These are phyloP conservation scores for Aradophagus sp. DNA, from an alignment of 1,140 invertebrate species.

Conservation along the genomic window DNA sequence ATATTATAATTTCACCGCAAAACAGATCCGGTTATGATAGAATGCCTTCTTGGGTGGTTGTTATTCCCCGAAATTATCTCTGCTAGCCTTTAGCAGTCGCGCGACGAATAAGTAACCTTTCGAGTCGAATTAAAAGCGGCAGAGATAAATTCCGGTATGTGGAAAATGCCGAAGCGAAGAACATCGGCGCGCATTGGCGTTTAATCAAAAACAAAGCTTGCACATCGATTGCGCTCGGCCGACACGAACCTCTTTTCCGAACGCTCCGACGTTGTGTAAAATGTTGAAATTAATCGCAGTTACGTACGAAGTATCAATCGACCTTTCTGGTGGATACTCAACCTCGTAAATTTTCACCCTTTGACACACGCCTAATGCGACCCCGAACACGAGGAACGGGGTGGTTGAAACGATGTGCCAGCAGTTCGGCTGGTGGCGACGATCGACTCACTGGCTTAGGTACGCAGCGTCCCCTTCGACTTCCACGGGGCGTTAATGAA, in stretches of 20 bases:
- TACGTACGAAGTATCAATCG: conserved; percentile 65
- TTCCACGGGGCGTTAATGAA: conserved; percentile 75
- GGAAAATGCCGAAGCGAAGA: conserved; percentile 9
- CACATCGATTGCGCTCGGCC: conserved; percentile 36
- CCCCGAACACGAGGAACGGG: conserved; percentile 46
- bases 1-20: conserved; percentile 1
- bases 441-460: conserved; percentile 50
- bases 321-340: conserved; percentile 61
- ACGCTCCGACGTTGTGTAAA: conserved; percentile 50
- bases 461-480: conserved; percentile 62
- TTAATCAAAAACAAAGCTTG: conserved; percentile 50
- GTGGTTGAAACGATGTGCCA: conserved; percentile 32
- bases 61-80: too few relatives aligned
- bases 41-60: too few relatives aligned
- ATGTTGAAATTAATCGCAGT: conserved; percentile 60
- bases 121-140: background rate
- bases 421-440: conserved; percentile 36
- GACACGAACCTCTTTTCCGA: conserved; percentile 30
- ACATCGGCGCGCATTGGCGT: conserved; percentile 33
- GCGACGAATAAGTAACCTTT: background rate
- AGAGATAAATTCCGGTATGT: conserved; percentile 1
- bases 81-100: too few relatives aligned
- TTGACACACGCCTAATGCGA: conserved; percentile 72
- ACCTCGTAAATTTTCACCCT: conserved; percentile 74
- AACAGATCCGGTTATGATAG: too few relatives aligned